Conservation (phyloP, 2,888 invertebrate species). For the Idaea aversata region DNA sequence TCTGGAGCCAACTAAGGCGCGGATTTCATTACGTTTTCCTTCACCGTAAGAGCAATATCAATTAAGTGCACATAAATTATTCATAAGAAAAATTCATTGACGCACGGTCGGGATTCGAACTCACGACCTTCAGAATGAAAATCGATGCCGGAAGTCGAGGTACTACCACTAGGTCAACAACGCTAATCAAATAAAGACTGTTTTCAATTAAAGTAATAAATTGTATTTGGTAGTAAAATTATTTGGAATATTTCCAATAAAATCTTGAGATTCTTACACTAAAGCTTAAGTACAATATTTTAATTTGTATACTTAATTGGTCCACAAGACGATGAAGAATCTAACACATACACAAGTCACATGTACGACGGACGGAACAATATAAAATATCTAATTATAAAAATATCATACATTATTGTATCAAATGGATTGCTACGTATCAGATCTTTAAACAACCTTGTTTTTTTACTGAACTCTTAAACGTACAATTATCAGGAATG, state of each 20-base stretch:
- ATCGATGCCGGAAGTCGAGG: too few species aligned
- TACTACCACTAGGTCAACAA: background rate
- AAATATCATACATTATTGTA: background rate
- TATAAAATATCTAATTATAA: constrained; percentile 5
- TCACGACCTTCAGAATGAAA: background rate
- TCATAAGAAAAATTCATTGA: background rate
- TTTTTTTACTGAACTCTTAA: constrained; percentile 12
- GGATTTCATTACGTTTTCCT: too few species aligned
- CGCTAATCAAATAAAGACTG: constrained; percentile 16
- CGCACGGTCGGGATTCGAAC: background rate
- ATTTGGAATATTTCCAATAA: constrained; percentile 56
- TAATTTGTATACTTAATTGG: constrained; percentile 9
- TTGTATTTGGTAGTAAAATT: constrained; percentile 76
- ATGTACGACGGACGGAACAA: constrained; percentile 15
- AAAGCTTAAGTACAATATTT: constrained; percentile 17
- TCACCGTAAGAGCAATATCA: too few species aligned
- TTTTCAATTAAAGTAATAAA: constrained; percentile 35
- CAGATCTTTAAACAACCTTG: constrained; percentile 4
- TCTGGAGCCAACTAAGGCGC: too few species aligned
- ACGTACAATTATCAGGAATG: constrained; percentile 21
- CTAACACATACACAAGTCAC: constrained; percentile 9
- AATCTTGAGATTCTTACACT: constrained; percentile 49
- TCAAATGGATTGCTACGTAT: background rate
- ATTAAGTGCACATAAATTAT: too few species aligned
- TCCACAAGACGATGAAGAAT: constrained; percentile 10